Conservation (phyloP, 2,797 vertebrate genomes). For the Centropyge bicolor region DNA sequence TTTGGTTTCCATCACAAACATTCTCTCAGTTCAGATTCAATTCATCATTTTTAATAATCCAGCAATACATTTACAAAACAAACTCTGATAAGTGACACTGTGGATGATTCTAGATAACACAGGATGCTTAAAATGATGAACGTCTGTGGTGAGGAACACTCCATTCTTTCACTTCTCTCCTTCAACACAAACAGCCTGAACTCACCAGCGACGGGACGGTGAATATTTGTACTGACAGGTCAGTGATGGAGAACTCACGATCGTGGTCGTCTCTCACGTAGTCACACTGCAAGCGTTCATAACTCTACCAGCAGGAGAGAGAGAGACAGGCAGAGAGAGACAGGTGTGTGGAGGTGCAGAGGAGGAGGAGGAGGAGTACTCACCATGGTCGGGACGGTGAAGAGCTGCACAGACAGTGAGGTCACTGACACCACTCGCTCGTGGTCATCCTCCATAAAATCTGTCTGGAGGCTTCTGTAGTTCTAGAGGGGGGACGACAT, state of each 20-base stretch:
- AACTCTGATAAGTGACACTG: neutral
- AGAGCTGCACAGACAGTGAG: constrained; percentile 98
- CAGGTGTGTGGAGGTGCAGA: constrained; percentile 88
- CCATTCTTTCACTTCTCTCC: neutral
- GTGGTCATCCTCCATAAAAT: constrained; percentile 99
- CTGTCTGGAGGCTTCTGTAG: constrained; percentile 98
- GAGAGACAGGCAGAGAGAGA: constrained; percentile 80
- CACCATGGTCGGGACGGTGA: constrained; percentile 98
- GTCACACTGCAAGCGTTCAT: constrained; percentile 96
- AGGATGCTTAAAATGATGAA: neutral
- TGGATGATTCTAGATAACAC: neutral
- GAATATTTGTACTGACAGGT: constrained; percentile 98
- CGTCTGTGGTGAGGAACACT: neutral
- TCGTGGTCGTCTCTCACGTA: constrained; percentile 97
- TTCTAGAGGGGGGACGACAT: constrained; percentile 92
- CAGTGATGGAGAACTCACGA: constrained; percentile 96
- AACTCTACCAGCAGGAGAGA: constrained; percentile 89
- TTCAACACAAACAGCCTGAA: constrained; percentile 19
- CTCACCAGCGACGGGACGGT: constrained; percentile 92
- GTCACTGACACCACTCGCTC: constrained; percentile 98
- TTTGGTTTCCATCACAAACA: too few species aligned
- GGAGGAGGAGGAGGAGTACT: constrained; percentile 88
- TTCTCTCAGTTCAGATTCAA: too few species aligned
- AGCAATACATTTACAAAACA: too few species aligned
- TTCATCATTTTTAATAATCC: too few species aligned